Evolutionary conservation across 2,113 vertebrate genomes (phyloP), one percentile per base, ranked within the genome.

Genomic region (Chlorocebus sabaeus): DNA sequence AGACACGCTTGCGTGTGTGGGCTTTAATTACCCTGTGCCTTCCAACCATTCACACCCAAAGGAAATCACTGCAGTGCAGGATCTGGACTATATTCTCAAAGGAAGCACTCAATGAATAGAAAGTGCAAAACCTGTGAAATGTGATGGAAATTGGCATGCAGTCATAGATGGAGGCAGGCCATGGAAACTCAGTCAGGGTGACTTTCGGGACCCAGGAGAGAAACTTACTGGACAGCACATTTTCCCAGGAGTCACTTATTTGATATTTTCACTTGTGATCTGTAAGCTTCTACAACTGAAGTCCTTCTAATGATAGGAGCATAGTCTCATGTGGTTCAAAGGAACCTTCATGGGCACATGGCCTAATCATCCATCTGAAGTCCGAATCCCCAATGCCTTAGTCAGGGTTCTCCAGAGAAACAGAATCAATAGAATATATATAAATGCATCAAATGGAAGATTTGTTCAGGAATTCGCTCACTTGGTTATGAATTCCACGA

Each of bases 1-100:
- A 89, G 84, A 91, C 70, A 52, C 0, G 48, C 94, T 93, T 52
- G 80, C 0, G 0, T 16, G 4, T 67, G 82, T 93, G 64, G 86
- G 50, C 90, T 97, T 96, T 96, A 96, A 97, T 97, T 97, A 98
- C 64, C 82, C 78, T 25, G 27, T 64, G 70, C 72, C 90, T 95
- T 96, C 92, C 38, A 6, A 88, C 86, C 5, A 0, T 88, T 96
- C 81, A 76, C 38, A 95, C 94, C 92, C 96, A 70, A 40, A 96
- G 92, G 96, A 96, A 95, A 96, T 96, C 72, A 55, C 30, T 73
- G 81, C 59, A 38, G 89, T 1, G 5, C 45, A 79, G 55, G 84
- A 90, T 92, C 72, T 94, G 88, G 68, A 32, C 80, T 82, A n/a
- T 43, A 89, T 86, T 90, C 96, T 95, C 95, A 32, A 90, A 95